phyloP scores from a whole-genome alignment of 2,888 invertebrate species.

The Limnephilus marmoratus region DNA sequence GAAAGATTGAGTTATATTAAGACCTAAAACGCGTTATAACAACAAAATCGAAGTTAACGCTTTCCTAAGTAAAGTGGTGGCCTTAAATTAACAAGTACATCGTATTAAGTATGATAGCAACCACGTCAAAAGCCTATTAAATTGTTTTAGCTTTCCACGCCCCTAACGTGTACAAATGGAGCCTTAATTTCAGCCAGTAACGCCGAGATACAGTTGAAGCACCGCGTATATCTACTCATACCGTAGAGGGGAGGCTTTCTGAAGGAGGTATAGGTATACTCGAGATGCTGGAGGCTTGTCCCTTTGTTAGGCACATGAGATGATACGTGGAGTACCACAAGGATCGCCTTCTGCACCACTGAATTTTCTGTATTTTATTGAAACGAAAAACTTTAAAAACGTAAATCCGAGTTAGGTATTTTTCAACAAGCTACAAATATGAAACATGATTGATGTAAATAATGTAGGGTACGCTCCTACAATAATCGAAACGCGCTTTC shows the following conservation, averaged over 20 bases:
- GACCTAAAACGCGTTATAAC: background rate
- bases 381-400: background rate
- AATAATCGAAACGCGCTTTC: background rate
- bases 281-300: background rate
- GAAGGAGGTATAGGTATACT: background rate
- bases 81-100: background rate
- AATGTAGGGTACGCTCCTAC: background rate
- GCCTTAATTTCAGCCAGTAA: slow-evolving; percentile 36
- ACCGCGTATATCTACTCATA: background rate
- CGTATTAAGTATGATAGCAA: background rate
- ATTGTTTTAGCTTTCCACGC: background rate
- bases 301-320: background rate
- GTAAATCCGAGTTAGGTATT: background rate
- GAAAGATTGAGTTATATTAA: background rate
- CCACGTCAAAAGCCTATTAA: background rate
- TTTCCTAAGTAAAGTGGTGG: background rate
- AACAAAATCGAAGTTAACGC: background rate
- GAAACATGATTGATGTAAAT: background rate
- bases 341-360: background rate
- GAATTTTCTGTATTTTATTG: background rate
- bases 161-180: slow-evolving; percentile 21
- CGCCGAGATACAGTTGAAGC: slow-evolving; percentile 16
- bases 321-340: background rate
- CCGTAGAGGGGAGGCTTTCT: background rate
- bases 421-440: background rate